A percentile compares a stretch with the other conserved stretches of the same genome.
These are phyloP conservation scores for Aporrectodea caliginosa DNA, from an alignment of 1,140 invertebrate species.

Conservation along the genomic window DNA sequence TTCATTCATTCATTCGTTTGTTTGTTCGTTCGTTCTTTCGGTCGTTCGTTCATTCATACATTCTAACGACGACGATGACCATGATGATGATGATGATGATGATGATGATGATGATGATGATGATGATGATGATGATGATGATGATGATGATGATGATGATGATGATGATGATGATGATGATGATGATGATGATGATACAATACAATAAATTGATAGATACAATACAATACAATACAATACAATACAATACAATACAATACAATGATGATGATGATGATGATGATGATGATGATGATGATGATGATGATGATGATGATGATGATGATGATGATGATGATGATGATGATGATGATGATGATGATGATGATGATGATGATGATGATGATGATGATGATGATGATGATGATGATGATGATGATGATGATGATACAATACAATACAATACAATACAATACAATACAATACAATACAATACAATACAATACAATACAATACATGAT, in stretches of 20 bases:
- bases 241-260: too few relatives aligned
- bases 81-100: slow-evolving; percentile 10
- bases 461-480: too few relatives aligned
- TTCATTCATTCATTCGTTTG: too few relatives aligned
- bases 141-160: slow-evolving; percentile 20
- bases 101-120: slow-evolving; percentile 23
- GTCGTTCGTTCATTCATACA: too few relatives aligned
- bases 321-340: slow-evolving; percentile 10
- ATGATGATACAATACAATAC: too few relatives aligned
- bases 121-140: slow-evolving; percentile 23
- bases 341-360: background rate
- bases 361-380: slow-evolving; percentile 10
- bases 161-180: slow-evolving; percentile 23
- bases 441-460: too few relatives aligned
- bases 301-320: slow-evolving; percentile 23
- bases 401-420: slow-evolving; percentile 23
- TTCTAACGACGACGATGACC: slow-evolving; percentile 1
- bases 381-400: slow-evolving; percentile 23
- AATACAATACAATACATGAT: too few relatives aligned
- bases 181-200: slow-evolving; percentile 19
- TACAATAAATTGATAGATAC: too few relatives aligned
- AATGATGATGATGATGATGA: slow-evolving; percentile 8
- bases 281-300: slow-evolving; percentile 23
- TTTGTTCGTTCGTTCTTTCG: too few relatives aligned
- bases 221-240: too few relatives aligned